Evolutionary conservation across 2,888 invertebrate species (phyloP).

Genomic region (Zelleria hepariella): DNA sequence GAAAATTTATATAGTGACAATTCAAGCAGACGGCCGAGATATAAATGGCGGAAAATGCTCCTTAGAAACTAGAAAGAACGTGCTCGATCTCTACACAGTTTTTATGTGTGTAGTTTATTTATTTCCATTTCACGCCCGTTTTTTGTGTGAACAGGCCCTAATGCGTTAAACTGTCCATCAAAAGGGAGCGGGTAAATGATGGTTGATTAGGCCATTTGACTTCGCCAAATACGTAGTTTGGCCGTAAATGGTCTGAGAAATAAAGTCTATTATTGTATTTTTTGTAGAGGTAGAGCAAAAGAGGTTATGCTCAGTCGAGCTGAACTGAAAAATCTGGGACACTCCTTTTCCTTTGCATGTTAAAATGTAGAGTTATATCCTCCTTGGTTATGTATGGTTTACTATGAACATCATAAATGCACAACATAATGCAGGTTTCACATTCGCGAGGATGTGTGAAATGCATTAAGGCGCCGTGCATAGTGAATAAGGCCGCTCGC

Average conservation of each 20-base stretch:
- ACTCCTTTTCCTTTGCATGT: not conserved
- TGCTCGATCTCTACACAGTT: too few species aligned
- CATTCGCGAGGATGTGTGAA: too few species aligned
- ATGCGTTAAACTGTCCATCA: conserved; percentile 42
- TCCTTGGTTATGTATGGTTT: too few species aligned
- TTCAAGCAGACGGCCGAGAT: too few species aligned
- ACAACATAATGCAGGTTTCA: too few species aligned
- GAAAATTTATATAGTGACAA: too few species aligned
- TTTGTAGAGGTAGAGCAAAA: not conserved
- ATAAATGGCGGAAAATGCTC: too few species aligned
- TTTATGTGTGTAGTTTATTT: too few species aligned
- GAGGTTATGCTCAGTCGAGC: not conserved
- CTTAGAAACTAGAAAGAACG: too few species aligned
- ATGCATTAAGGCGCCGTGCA: too few species aligned
- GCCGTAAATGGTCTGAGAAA: not conserved
- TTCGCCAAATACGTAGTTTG: conserved; percentile 33
- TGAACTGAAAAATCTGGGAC: not conserved
- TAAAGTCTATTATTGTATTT: not conserved
- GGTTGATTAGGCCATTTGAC: conserved; percentile 47
- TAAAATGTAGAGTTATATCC: not conserved
- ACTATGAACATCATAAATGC: too few species aligned
- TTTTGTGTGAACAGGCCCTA: conserved; percentile 8
- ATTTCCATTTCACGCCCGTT: not conserved
- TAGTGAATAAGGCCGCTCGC: too few species aligned
- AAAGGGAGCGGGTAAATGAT: conserved; percentile 29